Conservation (phyloP, 1,140 invertebrate species). For the Rhysida immarginata region DNA sequence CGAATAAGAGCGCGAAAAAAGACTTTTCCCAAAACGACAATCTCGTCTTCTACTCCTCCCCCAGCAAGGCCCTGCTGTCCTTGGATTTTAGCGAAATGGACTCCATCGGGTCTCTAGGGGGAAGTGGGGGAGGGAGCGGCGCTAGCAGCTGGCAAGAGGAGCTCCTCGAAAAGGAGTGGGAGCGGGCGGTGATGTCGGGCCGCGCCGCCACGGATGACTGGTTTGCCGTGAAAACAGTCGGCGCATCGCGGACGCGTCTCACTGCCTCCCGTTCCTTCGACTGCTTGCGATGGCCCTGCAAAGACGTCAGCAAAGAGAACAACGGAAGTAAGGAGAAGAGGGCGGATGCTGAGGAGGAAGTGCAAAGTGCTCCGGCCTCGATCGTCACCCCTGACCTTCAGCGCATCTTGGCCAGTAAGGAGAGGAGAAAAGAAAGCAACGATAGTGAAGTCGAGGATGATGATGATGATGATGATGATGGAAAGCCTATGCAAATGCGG, state of each 20-base stretch:
- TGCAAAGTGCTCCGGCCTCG: too few relatives aligned
- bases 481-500: too few relatives aligned
- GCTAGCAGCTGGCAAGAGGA: background rate
- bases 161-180: background rate
- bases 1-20: background rate
- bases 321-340: too few relatives aligned
- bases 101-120: background rate
- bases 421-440: background rate
- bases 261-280: background rate
- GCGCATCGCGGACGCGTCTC: background rate
- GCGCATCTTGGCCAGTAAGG: background rate
- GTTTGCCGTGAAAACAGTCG: background rate
- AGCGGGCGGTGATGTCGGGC: background rate
- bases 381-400: too few relatives aligned
- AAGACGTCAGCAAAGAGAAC: background rate
- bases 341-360: too few relatives aligned
- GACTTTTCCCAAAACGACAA: background rate
- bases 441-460: too few relatives aligned
- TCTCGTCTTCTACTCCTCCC: background rate
- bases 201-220: constrained; percentile 3
- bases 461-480: too few relatives aligned
- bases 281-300: background rate
- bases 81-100: background rate
- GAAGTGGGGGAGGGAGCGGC: too few relatives aligned
- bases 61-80: background rate